Evolutionary conservation across 1,140 invertebrate species (phyloP), one percentile per base, ranked within the genome.

Genomic region (Cydia fagiglandana): DNA sequence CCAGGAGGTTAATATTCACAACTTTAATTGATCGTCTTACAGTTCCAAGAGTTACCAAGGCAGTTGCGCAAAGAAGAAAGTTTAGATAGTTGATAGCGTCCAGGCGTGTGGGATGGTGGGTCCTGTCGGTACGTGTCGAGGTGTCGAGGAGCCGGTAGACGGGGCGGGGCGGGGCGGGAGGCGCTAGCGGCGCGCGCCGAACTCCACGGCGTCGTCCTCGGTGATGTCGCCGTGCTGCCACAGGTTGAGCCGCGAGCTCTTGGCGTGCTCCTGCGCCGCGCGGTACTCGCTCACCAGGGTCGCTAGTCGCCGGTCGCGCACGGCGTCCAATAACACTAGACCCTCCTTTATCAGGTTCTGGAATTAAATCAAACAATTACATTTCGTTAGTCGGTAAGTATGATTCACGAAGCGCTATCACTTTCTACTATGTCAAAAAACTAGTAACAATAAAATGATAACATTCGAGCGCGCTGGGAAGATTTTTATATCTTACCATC

Each of bases 201-300:
- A 98, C 92, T 98, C 97, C 79, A 96, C 96, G n/a, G 97, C 97
- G 93, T 99, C 98, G 84, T 99, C 98, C 81, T 98, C 98, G 75
- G 96, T 97, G 86, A 99, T 97, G 88, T 99, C 98, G 17, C 98
- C 98, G 89, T 99, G 99, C 83, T 96, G 95, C 98, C 98, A 99
- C 79, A 99, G 96, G 87, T 96, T 97, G 75, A 95, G 93, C 91
- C 98, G 97, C 68, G 95, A 95, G 79, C 95, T 96, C 88, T 97
- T 96, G 4, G 98, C 98, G 74, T 95, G 94, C 78, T 98, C 96
- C 89, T 99, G 96, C 13, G 98, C 97, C 50, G 95, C 95, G 78
- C 94, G 94, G 89, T 99, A 99, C 75, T 98, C 97, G 45, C 94
- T 94, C 77, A 97, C 95, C 89, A 99, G 88, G 91, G 97, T 96